phyloP scores from a whole-genome alignment of 1,140 invertebrate species.

The Lasaia peninsularis region DNA sequence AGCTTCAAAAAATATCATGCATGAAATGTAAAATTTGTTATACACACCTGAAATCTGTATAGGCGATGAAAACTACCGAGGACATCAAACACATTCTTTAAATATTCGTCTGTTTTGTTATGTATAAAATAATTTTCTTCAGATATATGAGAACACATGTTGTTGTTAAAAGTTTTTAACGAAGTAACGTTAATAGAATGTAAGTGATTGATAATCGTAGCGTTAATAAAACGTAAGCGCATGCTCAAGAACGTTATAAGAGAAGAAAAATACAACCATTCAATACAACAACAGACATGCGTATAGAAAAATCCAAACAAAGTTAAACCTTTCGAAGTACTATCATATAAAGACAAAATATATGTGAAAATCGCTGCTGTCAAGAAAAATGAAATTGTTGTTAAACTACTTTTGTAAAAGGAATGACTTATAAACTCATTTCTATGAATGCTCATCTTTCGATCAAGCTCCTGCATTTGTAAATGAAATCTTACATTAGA shows the following conservation, averaged over 20 bases:
- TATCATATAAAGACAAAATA: not conserved
- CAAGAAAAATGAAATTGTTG: not conserved
- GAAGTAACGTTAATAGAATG: not conserved
- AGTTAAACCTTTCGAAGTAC: not conserved
- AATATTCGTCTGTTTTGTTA: not conserved
- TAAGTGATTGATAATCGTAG: not conserved
- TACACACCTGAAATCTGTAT: too few relatives aligned
- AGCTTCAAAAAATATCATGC: too few relatives aligned
- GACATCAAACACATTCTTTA: not conserved
- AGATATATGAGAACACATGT: not conserved
- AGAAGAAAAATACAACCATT: not conserved
- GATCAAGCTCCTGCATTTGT: too few relatives aligned
- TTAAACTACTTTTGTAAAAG: not conserved
- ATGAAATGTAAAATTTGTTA: not conserved
- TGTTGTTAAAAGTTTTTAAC: not conserved
- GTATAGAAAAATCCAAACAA: not conserved
- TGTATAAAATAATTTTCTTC: not conserved
- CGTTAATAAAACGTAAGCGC: not conserved
- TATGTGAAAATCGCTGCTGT: not conserved
- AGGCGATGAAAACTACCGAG: not conserved
- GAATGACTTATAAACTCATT: too few relatives aligned
- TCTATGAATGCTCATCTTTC: too few relatives aligned
- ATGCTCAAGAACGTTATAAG: not conserved
- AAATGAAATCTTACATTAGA: too few relatives aligned
- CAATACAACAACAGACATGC: not conserved